phyloP scores from a whole-genome alignment of 1,140 invertebrate species.

The Leptoteleia sp. region DNA sequence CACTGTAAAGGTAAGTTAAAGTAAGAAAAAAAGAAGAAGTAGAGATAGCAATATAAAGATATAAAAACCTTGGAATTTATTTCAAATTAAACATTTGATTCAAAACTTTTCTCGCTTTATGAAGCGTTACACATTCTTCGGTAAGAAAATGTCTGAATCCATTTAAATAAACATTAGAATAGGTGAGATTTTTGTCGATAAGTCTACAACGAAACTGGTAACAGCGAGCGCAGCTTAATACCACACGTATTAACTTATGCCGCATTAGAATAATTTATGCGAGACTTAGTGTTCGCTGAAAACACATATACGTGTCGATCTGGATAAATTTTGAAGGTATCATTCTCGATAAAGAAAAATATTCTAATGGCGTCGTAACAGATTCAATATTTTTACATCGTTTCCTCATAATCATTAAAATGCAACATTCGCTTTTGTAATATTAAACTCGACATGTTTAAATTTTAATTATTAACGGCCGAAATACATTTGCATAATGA shows the following conservation, averaged over 20 bases:
- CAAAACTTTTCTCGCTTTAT: neutral
- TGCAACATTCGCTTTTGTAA: too few relatives aligned
- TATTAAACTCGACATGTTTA: too few relatives aligned
- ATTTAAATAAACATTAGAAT: conserved; percentile 13
- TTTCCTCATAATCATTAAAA: too few relatives aligned
- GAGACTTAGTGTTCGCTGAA: neutral
- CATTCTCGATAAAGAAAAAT: too few relatives aligned
- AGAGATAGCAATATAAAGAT: too few relatives aligned
- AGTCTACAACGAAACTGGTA: neutral
- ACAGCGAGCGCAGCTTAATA: neutral
- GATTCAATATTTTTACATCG: too few relatives aligned
- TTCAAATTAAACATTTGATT: conserved; percentile 1
- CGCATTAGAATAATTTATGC: conserved; percentile 23
- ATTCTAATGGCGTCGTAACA: too few relatives aligned
- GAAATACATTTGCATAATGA: too few relatives aligned
- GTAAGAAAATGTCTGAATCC: neutral
- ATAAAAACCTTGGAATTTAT: too few relatives aligned
- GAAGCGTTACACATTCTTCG: neutral
- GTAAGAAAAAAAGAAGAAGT: too few relatives aligned
- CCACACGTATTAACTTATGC: neutral
- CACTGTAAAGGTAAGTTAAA: too few relatives aligned
- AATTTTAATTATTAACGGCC: too few relatives aligned
- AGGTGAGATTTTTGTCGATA: neutral
- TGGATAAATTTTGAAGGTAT: neutral
- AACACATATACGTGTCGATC: conserved; percentile 1